A percentile compares a stretch with the other conserved stretches of the same genome.
These are phyloP conservation scores for Phalacrocorax pelagicus DNA, from an alignment of 2,113 vertebrate genomes.

Conservation along the genomic window DNA sequence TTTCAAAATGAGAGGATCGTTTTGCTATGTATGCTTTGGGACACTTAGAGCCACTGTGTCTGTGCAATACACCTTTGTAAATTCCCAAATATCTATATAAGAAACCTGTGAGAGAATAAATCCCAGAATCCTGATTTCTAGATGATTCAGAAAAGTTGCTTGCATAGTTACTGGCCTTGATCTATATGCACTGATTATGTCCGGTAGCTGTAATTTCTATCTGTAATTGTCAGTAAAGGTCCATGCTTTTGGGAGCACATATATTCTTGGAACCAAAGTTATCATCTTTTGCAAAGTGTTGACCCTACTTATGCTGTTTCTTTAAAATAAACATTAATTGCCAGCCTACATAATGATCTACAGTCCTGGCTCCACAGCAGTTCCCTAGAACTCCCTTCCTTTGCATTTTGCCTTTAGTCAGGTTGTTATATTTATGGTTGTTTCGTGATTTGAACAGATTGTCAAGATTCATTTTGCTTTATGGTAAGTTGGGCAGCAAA, in stretches of 20 bases:
- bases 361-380: not conserved
- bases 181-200: not conserved
- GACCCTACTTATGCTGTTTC: not conserved
- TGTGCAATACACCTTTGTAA: not conserved
- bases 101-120: not conserved
- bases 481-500: not conserved
- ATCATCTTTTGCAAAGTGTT: not conserved
- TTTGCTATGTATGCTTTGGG: not conserved
- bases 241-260: not conserved
- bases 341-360: not conserved
- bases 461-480: conserved; percentile 9
- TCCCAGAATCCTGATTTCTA: not conserved
- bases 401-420: conserved; percentile 13
- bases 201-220: not conserved
- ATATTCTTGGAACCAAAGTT: not conserved
- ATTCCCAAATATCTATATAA: not conserved
- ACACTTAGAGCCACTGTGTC: not conserved
- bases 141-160: not conserved
- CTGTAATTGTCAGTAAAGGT: not conserved
- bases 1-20: not conserved
- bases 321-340: conserved; percentile 26
- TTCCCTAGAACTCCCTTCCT: conserved; percentile 4
- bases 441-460: conserved; percentile 5
- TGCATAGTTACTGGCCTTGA: not conserved
- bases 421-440: not conserved